Evolutionary conservation across 2,888 invertebrate genomes (phyloP).

Genomic region (Volucella inflata): DNA sequence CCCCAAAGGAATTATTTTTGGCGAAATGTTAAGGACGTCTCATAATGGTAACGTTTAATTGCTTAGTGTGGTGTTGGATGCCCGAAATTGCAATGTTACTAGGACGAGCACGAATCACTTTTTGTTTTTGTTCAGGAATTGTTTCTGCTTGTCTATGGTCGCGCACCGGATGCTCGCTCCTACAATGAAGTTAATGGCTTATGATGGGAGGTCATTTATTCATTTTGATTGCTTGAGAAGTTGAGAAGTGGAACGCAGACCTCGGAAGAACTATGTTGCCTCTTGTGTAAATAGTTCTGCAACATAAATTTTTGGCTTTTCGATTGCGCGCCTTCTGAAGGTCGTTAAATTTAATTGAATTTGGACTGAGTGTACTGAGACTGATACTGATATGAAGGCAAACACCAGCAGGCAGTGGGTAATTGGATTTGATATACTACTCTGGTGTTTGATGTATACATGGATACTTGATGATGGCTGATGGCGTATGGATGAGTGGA

Average conservation of each 20-base stretch:
- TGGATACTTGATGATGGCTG: background rate
- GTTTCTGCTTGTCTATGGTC: background rate
- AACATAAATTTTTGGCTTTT: slow-evolving; percentile 65
- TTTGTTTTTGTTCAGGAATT: slow-evolving; percentile 13
- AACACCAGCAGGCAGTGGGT: background rate
- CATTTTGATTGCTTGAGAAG: slow-evolving; percentile 67
- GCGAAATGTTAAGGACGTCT: slow-evolving; percentile 62
- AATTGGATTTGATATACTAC: background rate
- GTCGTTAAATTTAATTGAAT: slow-evolving; percentile 56
- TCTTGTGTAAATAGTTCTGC: slow-evolving; percentile 35
- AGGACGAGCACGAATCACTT: slow-evolving; percentile 14
- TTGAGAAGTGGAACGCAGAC: slow-evolving; percentile 50
- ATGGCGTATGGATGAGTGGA: background rate
- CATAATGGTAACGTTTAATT: slow-evolving; percentile 71
- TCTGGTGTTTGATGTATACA: background rate
- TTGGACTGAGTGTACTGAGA: background rate
- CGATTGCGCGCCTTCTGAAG: slow-evolving; percentile 33
- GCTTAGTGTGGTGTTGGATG: slow-evolving; percentile 55
- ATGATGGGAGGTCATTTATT: slow-evolving; percentile 72
- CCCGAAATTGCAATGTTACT: slow-evolving; percentile 56
- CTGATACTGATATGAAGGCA: background rate
- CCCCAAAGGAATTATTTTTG: slow-evolving; percentile 49
- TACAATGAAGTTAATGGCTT: slow-evolving; percentile 72
- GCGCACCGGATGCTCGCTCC: slow-evolving; percentile 31
- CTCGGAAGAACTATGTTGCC: slow-evolving; percentile 47